phyloP scores from a whole-genome alignment of 2,888 invertebrate species.

The Gymnoscelis rufifasciata region DNA sequence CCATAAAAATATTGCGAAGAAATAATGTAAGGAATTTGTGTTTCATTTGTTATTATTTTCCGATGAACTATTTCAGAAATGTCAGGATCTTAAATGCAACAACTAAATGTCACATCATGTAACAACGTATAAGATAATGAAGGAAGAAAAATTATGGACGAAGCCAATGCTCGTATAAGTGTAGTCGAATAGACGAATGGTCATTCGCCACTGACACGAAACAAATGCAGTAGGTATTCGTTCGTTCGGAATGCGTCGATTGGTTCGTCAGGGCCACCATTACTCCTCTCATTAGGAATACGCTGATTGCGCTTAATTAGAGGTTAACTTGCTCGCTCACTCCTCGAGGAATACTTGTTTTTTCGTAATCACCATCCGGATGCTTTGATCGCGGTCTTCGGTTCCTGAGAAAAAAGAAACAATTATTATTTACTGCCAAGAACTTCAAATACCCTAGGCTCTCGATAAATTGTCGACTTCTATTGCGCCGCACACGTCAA shows the following conservation, averaged over 20 bases:
- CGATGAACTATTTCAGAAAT: too few species aligned
- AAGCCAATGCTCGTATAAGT: not conserved
- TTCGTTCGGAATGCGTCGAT: constrained; percentile 73
- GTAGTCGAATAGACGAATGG: not conserved
- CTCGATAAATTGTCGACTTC: not conserved
- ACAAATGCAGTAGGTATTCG: constrained; percentile 65
- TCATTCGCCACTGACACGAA: constrained; percentile 9
- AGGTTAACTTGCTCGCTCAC: constrained; percentile 67
- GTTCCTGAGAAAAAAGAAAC: constrained; percentile 63
- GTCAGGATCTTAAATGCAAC: too few species aligned
- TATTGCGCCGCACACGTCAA: not conserved
- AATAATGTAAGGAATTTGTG: too few species aligned
- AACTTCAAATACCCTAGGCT: constrained; percentile 17
- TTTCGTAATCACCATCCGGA: constrained; percentile 74
- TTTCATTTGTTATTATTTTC: too few species aligned
- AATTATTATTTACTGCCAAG: constrained; percentile 33
- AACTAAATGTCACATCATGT: too few species aligned
- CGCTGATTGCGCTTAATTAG: constrained; percentile 79
- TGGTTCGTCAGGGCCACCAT: constrained; percentile 74
- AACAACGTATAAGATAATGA: too few species aligned
- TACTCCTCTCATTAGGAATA: constrained; percentile 78
- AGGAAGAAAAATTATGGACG: not conserved
- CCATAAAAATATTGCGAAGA: too few species aligned
- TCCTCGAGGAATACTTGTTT: constrained; percentile 70
- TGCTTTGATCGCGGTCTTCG: constrained; percentile 71